These are phyloP conservation scores for Elephantulus edwardii DNA, from an alignment of 2,113 vertebrate species.

Conservation along the genomic window DNA sequence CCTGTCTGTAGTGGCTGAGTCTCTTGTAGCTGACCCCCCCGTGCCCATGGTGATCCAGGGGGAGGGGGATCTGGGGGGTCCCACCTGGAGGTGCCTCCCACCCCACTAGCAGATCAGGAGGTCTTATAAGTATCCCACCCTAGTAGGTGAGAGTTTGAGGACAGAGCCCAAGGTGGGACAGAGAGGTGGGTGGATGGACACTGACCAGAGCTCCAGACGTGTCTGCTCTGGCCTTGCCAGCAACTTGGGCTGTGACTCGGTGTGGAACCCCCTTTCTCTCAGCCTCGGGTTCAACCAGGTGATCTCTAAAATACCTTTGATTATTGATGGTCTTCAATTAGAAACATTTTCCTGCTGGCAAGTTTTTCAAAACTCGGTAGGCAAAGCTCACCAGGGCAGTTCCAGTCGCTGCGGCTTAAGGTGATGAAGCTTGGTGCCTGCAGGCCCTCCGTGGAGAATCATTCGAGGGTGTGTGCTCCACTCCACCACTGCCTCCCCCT, in stretches of 20 bases:
- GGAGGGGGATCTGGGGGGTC: background rate
- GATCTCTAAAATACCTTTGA: background rate
- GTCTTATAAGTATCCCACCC: background rate
- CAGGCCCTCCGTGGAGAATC: background rate
- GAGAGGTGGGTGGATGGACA: background rate
- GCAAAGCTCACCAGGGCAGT: background rate
- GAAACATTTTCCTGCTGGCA: no score
- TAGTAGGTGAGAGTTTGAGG: background rate
- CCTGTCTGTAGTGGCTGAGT: rapidly evolving
- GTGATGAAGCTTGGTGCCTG: background rate
- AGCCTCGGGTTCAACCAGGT: background rate
- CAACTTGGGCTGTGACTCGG: background rate
- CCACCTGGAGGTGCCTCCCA: background rate
- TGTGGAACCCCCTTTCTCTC: background rate
- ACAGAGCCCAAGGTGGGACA: background rate
- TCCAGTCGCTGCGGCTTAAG: background rate
- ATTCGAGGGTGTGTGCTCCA: background rate
- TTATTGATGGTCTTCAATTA: no score
- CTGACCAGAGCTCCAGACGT: background rate
- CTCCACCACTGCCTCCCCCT: background rate
- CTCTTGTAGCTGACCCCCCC: background rate
- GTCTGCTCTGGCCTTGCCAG: background rate
- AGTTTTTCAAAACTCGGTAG: background rate
- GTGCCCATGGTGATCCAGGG: rapidly evolving
- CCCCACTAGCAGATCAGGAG: background rate